Evolutionary conservation across 2,797 vertebrate genomes (phyloP).

Genomic region (Petrocephalus sullivani): DNA sequence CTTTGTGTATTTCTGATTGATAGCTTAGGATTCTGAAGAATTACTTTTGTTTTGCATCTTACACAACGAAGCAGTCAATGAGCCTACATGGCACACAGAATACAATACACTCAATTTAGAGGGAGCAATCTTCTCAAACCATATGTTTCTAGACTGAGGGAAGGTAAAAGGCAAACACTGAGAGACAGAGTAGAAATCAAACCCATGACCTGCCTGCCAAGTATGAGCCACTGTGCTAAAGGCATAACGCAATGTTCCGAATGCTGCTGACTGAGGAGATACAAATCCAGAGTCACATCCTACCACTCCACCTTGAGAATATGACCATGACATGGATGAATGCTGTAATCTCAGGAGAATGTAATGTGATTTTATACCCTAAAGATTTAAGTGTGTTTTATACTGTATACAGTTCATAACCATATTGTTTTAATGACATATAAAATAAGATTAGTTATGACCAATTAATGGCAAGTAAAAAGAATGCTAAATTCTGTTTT

Average conservation of each 20-base stretch:
- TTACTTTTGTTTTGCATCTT: not conserved
- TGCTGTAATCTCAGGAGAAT: not conserved
- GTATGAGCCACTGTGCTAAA: not conserved
- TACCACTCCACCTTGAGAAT: not conserved
- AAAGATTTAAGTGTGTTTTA: not conserved
- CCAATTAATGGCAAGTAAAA: not conserved
- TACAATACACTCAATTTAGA: not conserved
- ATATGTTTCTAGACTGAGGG: not conserved
- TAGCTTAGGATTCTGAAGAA: not conserved
- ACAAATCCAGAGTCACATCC: not conserved
- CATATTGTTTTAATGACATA: not conserved
- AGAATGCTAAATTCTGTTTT: not conserved
- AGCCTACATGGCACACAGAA: not conserved
- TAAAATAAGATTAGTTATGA: not conserved
- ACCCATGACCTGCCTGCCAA: not conserved
- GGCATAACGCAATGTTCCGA: not conserved
- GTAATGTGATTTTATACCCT: not conserved
- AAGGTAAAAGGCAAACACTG: slow-evolving; percentile 4
- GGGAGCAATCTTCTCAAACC: not conserved
- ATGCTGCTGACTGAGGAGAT: not conserved
- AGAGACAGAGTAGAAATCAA: slow-evolving; percentile 11
- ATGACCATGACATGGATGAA: not conserved
- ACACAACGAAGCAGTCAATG: not conserved
- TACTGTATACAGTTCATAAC: not conserved
- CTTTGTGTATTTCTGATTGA: not conserved